Percentiles rank a stretch among this genome's conserved stretches.
Evolutionary conservation across 2,888 invertebrate species (phyloP).

Genomic region (Pseudanteris insignis): DNA sequence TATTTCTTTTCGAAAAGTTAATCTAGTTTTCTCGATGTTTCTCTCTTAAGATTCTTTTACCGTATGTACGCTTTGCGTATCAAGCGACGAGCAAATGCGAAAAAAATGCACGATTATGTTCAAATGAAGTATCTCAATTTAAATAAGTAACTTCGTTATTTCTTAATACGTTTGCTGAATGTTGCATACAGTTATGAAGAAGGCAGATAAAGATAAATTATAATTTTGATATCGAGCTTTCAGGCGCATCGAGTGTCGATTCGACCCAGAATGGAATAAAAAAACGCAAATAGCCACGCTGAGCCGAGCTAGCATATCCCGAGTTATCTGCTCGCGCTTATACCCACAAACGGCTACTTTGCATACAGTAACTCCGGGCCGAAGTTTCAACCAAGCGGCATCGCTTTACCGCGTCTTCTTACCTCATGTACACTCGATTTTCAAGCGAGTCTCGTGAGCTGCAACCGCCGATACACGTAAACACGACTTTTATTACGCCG

Average conservation of each 20-base stretch:
- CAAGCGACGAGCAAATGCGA: too few species aligned
- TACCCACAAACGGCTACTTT: conserved; percentile 45
- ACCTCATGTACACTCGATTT: conserved; percentile 38
- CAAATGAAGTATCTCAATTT: too few species aligned
- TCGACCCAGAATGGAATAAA: conserved; percentile 36
- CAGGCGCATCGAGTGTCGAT: conserved; percentile 9
- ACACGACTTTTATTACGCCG: conserved; percentile 25
- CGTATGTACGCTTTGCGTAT: too few species aligned
- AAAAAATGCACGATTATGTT: too few species aligned
- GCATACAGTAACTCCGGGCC: conserved; percentile 44
- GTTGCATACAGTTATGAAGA: too few species aligned
- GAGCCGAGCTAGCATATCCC: conserved; percentile 43
- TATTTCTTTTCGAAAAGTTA: too few species aligned
- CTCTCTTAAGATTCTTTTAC: too few species aligned
- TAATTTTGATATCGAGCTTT: conserved; percentile 27
- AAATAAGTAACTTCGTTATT: too few species aligned
- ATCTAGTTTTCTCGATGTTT: too few species aligned
- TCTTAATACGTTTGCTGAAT: too few species aligned
- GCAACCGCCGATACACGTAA: conserved; percentile 30
- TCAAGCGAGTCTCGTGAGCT: conserved; percentile 37
- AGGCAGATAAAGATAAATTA: conserved; percentile 9
- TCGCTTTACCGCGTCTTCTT: conserved; percentile 41
- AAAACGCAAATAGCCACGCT: conserved; percentile 23
- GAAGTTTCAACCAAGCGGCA: conserved; percentile 41
- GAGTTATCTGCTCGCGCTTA: conserved; percentile 45